A percentile compares a stretch with the other conserved stretches of the same genome.
Evolutionary conservation across 1,140 invertebrate species (phyloP).

Genomic region (Drosophila pseudoobscura): DNA sequence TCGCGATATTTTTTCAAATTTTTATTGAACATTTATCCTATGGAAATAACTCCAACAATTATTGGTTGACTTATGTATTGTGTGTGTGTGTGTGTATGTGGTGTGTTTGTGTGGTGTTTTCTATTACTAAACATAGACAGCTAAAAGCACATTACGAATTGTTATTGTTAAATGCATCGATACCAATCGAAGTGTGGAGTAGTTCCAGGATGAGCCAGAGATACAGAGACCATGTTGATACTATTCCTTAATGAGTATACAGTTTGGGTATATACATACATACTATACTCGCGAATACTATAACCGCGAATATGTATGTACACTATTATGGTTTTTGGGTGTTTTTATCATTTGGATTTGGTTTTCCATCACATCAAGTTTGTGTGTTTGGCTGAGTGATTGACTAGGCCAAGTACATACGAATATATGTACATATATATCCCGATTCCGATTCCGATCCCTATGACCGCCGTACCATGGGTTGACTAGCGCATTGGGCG

Average conservation of each 20-base stretch:
- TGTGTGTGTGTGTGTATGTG: too few species aligned
- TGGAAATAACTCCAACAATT: conserved; percentile 54
- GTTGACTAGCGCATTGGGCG: conserved; percentile 61
- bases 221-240: conserved; percentile 15
- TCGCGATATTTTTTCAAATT: conserved; percentile 11
- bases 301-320: conserved; percentile 9
- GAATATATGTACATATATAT: background rate
- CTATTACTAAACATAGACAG: conserved; percentile 67
- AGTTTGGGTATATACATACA: conserved; percentile 6
- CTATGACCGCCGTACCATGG: background rate
- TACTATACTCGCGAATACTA: conserved; percentile 12
- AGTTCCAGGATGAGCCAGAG: conserved; percentile 12
- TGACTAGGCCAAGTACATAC: conserved; percentile 3
- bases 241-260: conserved; percentile 30
- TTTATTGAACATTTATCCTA: conserved; percentile 57
- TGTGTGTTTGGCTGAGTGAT: too few species aligned
- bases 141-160: conserved; percentile 69
- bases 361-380: conserved; percentile 19
- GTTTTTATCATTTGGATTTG: conserved; percentile 18
- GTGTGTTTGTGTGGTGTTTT: too few species aligned
- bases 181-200: conserved; percentile 51
- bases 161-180: conserved; percentile 76
- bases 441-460: conserved; percentile 2
- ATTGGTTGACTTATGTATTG: conserved; percentile 28
- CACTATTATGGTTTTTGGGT: conserved; percentile 22